A percentile compares a stretch with the other conserved stretches of the same genome.
Conservation (phyloP, 2,888 invertebrate species). For the Philaethria dido region DNA sequence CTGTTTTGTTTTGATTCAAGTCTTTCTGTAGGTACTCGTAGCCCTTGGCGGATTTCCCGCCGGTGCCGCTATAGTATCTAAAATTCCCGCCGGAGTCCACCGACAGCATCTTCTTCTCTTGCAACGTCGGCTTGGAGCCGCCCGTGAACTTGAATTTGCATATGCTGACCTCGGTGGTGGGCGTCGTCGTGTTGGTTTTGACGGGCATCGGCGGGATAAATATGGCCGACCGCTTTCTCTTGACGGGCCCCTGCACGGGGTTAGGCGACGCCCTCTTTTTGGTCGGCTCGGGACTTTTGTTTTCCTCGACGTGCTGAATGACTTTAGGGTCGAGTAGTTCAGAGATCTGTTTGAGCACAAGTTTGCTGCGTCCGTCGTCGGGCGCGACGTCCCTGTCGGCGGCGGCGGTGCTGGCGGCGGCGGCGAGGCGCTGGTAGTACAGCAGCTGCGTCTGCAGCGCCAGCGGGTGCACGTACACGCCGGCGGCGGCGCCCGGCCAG, state of each 20-base stretch:
- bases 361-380: slow-evolving; percentile 73
- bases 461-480: slow-evolving; percentile 89
- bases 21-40: slow-evolving; percentile 91
- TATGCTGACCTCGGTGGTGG: slow-evolving; percentile 93
- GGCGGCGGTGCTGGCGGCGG: slow-evolving; percentile 65
- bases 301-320: slow-evolving; percentile 68
- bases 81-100: slow-evolving; percentile 96
- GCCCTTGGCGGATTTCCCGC: slow-evolving; percentile 91
- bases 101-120: slow-evolving; percentile 96
- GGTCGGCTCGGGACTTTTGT: slow-evolving; percentile 62
- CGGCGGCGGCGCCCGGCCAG: slow-evolving; percentile 60
- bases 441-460: slow-evolving; percentile 88
- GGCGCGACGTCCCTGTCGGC: slow-evolving; percentile 63
- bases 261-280: slow-evolving; percentile 77
- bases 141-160: slow-evolving; percentile 97
- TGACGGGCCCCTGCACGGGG: slow-evolving; percentile 76
- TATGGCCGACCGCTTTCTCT: slow-evolving; percentile 91
- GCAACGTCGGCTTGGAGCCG: slow-evolving; percentile 93
- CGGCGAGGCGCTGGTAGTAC: slow-evolving; percentile 90
- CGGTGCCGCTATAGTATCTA: slow-evolving; percentile 93
- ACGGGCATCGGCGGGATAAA: slow-evolving; percentile 93
- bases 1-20: slow-evolving; percentile 81
- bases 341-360: slow-evolving; percentile 77
- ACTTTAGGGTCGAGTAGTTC: slow-evolving; percentile 76
- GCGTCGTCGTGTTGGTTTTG: slow-evolving; percentile 88